Evolutionary conservation across 2,797 vertebrate species (phyloP).

Genomic region (Zenarchopterus dispar): DNA sequence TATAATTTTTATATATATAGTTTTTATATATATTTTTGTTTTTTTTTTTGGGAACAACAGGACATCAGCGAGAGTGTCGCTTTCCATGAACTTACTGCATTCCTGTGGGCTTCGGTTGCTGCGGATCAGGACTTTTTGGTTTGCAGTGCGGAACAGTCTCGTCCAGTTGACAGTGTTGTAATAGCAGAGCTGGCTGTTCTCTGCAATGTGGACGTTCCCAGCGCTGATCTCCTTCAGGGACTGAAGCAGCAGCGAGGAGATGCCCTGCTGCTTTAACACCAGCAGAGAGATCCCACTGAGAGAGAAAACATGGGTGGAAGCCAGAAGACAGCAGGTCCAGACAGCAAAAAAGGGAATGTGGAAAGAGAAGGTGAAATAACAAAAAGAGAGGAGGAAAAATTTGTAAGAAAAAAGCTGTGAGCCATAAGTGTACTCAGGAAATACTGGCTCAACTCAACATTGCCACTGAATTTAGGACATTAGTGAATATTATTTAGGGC

Average conservation of each 20-base stretch:
- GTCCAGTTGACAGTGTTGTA: constrained; percentile 98
- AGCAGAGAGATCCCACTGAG: constrained; percentile 94
- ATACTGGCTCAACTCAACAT: no score
- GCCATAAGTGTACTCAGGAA: no score
- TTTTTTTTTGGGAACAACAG: no score
- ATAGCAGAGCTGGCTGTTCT: constrained; percentile 96
- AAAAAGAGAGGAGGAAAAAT: no score
- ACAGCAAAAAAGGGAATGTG: constrained; percentile 13
- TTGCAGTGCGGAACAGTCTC: constrained; percentile 87
- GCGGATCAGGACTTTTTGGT: constrained; percentile 91
- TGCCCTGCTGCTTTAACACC: constrained; percentile 94
- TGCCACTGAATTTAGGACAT: no score
- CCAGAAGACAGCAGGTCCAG: constrained; percentile 21
- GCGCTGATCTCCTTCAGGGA: constrained; percentile 96
- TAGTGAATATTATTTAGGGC: no score
- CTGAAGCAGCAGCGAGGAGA: constrained; percentile 94
- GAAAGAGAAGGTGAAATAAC: constrained; percentile 4
- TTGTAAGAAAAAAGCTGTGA: no score
- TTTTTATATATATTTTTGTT: no score
- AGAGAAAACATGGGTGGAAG: constrained; percentile 21
- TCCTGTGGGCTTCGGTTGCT: constrained; percentile 90
- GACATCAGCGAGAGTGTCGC: no score
- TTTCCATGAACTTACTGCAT: constrained; percentile 88
- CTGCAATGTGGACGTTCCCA: constrained; percentile 95
- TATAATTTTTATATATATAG: no score